Conservation (phyloP, 2,797 vertebrate species). For the Cossypha dichroa region DNA sequence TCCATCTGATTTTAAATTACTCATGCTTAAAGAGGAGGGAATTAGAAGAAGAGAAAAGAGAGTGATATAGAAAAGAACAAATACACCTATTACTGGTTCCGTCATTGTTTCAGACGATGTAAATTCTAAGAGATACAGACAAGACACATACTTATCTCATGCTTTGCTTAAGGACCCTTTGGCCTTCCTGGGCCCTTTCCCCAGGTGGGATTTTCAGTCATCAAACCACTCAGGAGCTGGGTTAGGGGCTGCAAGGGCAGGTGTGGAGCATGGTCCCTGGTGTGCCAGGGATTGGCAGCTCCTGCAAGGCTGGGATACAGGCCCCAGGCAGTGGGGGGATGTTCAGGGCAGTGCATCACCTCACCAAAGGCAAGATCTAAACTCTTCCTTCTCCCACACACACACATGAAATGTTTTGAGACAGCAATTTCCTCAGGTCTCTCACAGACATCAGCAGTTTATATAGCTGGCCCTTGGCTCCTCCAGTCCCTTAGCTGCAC, state of each 20-base stretch:
- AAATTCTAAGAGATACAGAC: neutral
- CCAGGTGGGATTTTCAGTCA: neutral
- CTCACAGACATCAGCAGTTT: neutral
- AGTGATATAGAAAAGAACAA: neutral
- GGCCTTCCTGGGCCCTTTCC: neutral
- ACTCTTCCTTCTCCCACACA: too few relatives aligned
- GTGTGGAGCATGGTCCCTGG: too few relatives aligned
- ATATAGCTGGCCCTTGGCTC: neutral
- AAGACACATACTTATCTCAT: too few relatives aligned
- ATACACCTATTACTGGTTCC: neutral
- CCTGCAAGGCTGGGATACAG: neutral
- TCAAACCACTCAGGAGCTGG: neutral
- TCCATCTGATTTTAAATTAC: neutral
- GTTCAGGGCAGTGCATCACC: neutral
- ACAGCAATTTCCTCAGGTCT: neutral
- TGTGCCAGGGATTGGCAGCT: neutral
- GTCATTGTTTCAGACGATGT: neutral
- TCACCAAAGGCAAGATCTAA: neutral
- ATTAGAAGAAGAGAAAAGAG: neutral
- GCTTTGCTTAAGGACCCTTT: neutral
- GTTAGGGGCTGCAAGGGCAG: neutral
- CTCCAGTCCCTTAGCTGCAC: neutral
- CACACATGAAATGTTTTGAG: neutral
- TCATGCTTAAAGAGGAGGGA: neutral
- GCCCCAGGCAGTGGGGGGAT: accelerated